phyloP scores from a whole-genome alignment of 2,888 invertebrate species.

The Uloborus plumipes region DNA sequence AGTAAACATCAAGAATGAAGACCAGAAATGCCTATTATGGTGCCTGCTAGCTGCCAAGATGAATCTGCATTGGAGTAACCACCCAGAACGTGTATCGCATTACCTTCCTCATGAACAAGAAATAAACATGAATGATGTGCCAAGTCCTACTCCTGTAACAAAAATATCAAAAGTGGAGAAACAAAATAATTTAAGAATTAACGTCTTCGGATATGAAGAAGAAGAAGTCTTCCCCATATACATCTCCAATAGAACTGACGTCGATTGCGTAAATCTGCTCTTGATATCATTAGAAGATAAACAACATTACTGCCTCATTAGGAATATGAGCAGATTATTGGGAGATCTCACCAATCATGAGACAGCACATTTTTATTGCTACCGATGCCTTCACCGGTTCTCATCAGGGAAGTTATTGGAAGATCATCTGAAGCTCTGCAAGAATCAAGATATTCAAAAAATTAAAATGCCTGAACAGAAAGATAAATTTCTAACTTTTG shows the following conservation, averaged over 20 bases:
- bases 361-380: background rate
- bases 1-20: background rate
- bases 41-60: background rate
- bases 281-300: too few relatives aligned
- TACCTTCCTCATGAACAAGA: background rate
- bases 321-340: background rate
- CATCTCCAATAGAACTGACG: background rate
- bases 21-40: background rate
- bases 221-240: too few relatives aligned
- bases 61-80: background rate
- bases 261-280: background rate
- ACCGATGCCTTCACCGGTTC: constrained; percentile 31
- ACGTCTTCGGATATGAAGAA: background rate
- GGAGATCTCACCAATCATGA: background rate
- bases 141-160: background rate
- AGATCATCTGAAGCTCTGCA: too few relatives aligned
- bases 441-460: background rate
- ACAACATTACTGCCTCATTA: too few relatives aligned
- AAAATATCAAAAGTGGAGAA: background rate
- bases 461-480: constrained; percentile 1
- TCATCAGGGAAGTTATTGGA: background rate
- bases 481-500: constrained; percentile 1
- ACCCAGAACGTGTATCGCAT: background rate
- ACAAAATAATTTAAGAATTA: background rate
- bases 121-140: background rate